A percentile compares a stretch with the other conserved stretches of the same genome.
Conservation (phyloP, 1,140 invertebrate species). For the Drosophila orena region DNA sequence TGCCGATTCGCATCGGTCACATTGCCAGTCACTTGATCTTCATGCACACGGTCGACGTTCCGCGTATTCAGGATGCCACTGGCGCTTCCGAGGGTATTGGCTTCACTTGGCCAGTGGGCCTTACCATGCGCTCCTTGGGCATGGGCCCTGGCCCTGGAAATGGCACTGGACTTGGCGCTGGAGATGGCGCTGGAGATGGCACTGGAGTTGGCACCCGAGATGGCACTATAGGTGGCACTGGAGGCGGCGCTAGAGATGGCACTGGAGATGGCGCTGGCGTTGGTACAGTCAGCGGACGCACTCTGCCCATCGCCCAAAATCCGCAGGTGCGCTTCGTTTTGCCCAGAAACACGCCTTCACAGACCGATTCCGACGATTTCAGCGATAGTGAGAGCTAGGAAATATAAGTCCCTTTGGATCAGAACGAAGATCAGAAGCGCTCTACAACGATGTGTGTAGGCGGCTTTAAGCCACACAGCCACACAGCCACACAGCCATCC, state of each 20-base stretch:
- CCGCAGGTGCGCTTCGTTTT: slow-evolving; percentile 24
- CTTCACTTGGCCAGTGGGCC: no score
- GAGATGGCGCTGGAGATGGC: not conserved
- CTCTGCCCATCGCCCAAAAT: not conserved
- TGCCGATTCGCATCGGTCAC: slow-evolving; percentile 8
- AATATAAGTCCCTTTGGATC: not conserved
- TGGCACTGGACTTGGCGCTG: no score
- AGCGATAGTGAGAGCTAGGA: slow-evolving; percentile 3
- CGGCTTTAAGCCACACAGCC: no score
- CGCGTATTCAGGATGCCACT: no score
- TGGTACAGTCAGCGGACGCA: not conserved
- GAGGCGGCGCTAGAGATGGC: no score
- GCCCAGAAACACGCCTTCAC: not conserved
- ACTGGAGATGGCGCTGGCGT: not conserved
- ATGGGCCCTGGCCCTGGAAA: no score
- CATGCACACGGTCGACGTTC: slow-evolving; percentile 13
- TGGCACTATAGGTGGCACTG: not conserved
- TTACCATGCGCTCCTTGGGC: no score
- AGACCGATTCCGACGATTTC: slow-evolving; percentile 12
- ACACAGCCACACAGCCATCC: no score
- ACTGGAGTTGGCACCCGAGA: not conserved
- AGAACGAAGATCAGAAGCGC: not conserved
- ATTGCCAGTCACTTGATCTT: slow-evolving; percentile 27
- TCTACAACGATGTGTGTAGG: not conserved
- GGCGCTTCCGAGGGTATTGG: no score